Evolutionary conservation across 2,888 invertebrate species (phyloP).

Genomic region (Eristalinus aeneus): DNA sequence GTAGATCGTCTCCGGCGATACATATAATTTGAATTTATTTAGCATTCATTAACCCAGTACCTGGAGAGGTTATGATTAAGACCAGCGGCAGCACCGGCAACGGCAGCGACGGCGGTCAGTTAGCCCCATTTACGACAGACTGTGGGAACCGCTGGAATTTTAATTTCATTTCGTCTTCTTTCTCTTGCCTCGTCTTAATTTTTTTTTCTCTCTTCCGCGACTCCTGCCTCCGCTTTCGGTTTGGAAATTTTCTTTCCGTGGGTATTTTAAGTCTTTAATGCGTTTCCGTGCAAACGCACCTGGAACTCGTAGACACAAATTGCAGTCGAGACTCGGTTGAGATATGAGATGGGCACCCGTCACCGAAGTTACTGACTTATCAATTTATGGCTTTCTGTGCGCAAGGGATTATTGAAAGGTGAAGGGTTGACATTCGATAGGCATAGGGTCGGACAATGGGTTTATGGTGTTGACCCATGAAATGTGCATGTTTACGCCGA

Average conservation of each 20-base stretch:
- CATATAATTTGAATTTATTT: slow-evolving; percentile 80
- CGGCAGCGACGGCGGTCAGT: slow-evolving; percentile 46
- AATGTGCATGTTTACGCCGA: neutral
- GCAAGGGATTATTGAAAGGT: slow-evolving; percentile 33
- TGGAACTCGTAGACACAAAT: slow-evolving; percentile 67
- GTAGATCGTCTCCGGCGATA: slow-evolving; percentile 78
- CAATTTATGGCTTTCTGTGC: slow-evolving; percentile 48
- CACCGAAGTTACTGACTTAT: slow-evolving; percentile 27
- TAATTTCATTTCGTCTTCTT: slow-evolving; percentile 41
- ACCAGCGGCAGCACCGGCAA: slow-evolving; percentile 38
- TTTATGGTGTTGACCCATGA: neutral
- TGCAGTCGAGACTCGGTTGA: slow-evolving; percentile 33
- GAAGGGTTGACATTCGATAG: slow-evolving; percentile 18
- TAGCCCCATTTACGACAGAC: slow-evolving; percentile 70
- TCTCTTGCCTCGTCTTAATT: neutral
- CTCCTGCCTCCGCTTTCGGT: neutral
- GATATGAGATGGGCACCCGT: neutral
- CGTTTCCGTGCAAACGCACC: slow-evolving; percentile 53
- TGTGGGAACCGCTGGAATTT: slow-evolving; percentile 69
- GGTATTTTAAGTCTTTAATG: slow-evolving; percentile 50
- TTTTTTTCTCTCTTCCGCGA: neutral
- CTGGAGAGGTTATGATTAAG: slow-evolving; percentile 70
- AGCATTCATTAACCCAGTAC: slow-evolving; percentile 80
- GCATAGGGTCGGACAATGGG: neutral
- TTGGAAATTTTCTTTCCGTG: slow-evolving; percentile 15